A percentile compares a stretch with the other conserved stretches of the same genome.
phyloP scores from a whole-genome alignment of 2,113 vertebrate species.

The Gymnocephalus cernua region DNA sequence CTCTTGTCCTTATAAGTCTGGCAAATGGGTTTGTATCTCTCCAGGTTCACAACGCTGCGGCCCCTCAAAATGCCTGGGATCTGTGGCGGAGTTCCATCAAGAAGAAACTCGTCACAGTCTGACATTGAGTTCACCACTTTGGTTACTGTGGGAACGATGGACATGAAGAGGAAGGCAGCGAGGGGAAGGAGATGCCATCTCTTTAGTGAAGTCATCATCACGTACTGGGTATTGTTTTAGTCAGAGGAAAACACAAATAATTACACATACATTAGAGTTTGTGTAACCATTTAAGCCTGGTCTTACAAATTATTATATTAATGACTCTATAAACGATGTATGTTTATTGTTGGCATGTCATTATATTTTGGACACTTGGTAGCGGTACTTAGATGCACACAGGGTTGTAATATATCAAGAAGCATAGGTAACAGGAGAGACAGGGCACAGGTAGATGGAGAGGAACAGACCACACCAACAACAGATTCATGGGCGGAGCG shows the following conservation, averaged over 20 bases:
- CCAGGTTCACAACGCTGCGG: slow-evolving; percentile 3
- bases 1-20: slow-evolving; percentile 18
- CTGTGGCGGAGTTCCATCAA: slow-evolving; percentile 11
- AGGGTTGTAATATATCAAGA: no score
- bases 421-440: no score
- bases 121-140: slow-evolving; percentile 28
- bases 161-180: slow-evolving; percentile 1
- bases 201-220: slow-evolving; percentile 2
- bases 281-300: no score
- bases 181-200: not conserved
- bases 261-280: not conserved
- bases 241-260: not conserved
- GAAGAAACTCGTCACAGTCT: slow-evolving; percentile 40
- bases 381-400: no score
- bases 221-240: not conserved
- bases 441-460: no score
- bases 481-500: no score
- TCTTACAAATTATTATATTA: no score
- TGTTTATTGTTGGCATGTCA: no score
- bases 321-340: no score
- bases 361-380: no score
- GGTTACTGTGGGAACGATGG: not conserved
- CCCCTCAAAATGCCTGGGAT: slow-evolving; percentile 26
- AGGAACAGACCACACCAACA: no score
- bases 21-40: slow-evolving; percentile 53